Evolutionary conservation across 2,888 invertebrate species (phyloP).

Genomic region (Epirrhoe alternata): DNA sequence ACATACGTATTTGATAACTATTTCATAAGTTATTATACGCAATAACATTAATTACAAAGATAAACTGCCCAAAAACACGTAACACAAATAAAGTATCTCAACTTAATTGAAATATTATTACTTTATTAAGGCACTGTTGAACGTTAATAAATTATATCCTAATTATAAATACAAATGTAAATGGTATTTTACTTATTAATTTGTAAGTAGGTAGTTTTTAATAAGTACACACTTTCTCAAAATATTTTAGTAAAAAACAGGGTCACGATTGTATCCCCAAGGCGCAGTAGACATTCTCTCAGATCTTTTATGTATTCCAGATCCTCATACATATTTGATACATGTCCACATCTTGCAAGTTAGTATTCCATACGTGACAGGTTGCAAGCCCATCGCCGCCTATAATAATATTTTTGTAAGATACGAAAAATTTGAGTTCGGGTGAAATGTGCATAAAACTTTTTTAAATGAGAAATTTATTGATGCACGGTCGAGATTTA

Average conservation of each 20-base stretch:
- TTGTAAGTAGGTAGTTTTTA: background rate
- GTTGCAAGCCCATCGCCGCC: too few relatives aligned
- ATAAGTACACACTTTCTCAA: background rate
- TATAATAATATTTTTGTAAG: background rate
- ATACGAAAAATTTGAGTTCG: background rate
- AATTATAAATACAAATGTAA: background rate
- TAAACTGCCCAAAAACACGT: conserved; percentile 44
- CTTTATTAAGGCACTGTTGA: conserved; percentile 14
- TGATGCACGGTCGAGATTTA: too few relatives aligned
- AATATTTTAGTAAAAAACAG: background rate
- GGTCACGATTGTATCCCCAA: too few relatives aligned
- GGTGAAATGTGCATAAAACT: too few relatives aligned
- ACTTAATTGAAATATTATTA: conserved; percentile 36
- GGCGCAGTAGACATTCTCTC: too few relatives aligned
- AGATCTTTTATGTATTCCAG: too few relatives aligned
- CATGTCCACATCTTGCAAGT: too few relatives aligned
- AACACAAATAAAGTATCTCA: conserved; percentile 25
- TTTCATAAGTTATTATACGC: background rate
- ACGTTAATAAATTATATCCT: conserved; percentile 1
- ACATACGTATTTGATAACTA: background rate
- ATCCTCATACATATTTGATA: too few relatives aligned
- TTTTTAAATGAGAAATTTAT: too few relatives aligned
- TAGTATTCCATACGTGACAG: too few relatives aligned
- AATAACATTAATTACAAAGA: conserved; percentile 30
- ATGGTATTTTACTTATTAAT: background rate